Evolutionary conservation across 2,888 invertebrate genomes (phyloP).

Genomic region (Catocala sponsa): DNA sequence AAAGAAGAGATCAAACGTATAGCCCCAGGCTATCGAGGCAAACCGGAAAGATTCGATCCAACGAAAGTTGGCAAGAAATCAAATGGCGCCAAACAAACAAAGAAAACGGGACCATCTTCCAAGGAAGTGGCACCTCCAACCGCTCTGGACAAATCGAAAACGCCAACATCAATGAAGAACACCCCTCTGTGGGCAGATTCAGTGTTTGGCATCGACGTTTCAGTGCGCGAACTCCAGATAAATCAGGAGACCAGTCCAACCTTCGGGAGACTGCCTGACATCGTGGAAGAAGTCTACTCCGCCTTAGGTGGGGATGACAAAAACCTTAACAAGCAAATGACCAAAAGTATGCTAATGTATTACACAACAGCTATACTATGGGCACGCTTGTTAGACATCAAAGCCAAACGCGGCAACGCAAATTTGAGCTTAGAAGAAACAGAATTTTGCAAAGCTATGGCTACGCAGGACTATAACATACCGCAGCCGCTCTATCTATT

Average conservation of each 20-base stretch:
- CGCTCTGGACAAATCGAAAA: slow-evolving; percentile 3
- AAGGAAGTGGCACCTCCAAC: not conserved
- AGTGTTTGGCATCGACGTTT: slow-evolving; percentile 7
- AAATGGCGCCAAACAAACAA: no score
- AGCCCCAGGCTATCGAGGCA: not conserved
- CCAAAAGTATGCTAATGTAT: slow-evolving; percentile 6
- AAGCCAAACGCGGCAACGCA: slow-evolving; percentile 10
- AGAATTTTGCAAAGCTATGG: slow-evolving; percentile 3
- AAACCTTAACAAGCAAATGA: slow-evolving; percentile 7
- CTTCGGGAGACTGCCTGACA: no score
- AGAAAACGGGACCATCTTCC: no score
- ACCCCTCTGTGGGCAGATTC: slow-evolving; percentile 12
- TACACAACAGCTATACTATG: not conserved
- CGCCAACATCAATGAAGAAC: slow-evolving; percentile 7
- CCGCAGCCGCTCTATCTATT: slow-evolving; percentile 8
- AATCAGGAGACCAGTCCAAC: slow-evolving; percentile 7
- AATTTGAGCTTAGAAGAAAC: slow-evolving; percentile 7
- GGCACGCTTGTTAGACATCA: slow-evolving; percentile 3
- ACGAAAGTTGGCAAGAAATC: not conserved
- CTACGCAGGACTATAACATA: slow-evolving; percentile 1
- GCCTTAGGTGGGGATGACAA: not conserved
- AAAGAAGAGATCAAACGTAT: slow-evolving; percentile 4
- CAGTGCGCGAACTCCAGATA: slow-evolving; percentile 10
- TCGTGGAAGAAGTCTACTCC: not conserved
- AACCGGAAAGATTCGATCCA: slow-evolving; percentile 6